phyloP scores from a whole-genome alignment of 1,140 invertebrate genomes.

The Leptinotarsa texana region DNA sequence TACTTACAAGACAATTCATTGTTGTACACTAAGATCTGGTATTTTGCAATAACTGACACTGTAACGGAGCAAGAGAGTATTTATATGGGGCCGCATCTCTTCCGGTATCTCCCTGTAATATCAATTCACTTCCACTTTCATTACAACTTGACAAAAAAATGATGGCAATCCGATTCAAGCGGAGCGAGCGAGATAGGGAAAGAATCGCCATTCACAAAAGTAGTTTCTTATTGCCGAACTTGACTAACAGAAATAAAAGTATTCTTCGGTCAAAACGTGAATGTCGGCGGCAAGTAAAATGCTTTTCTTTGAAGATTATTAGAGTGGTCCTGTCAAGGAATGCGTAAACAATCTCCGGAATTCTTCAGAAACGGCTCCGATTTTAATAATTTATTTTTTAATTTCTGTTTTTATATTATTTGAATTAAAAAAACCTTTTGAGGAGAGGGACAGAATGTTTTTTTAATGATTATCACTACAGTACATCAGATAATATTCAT shows the following conservation, averaged over 20 bases:
- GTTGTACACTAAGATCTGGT: background rate
- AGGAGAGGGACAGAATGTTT: too few relatives aligned
- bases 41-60: constrained; percentile 15
- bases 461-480: too few relatives aligned
- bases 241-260: background rate
- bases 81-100: constrained; percentile 7
- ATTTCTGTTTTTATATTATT: too few relatives aligned
- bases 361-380: too few relatives aligned
- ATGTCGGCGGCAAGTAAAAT: background rate
- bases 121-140: constrained; percentile 21
- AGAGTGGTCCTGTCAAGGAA: too few relatives aligned
- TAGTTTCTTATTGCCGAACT: background rate
- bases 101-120: constrained; percentile 17
- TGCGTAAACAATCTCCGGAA: too few relatives aligned
- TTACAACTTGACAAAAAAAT: constrained; percentile 7
- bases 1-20: constrained; percentile 20
- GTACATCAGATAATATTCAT: too few relatives aligned
- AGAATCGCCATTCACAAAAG: constrained; percentile 1
- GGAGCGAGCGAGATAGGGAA: background rate
- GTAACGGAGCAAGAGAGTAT: constrained; percentile 1
- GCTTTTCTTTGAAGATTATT: too few relatives aligned
- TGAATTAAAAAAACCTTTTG: too few relatives aligned
- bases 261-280: background rate
- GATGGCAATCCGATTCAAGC: background rate
- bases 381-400: too few relatives aligned